Evolutionary conservation across 2,888 invertebrate species (phyloP).

Genomic region (Gymnoscelis rufifasciata): DNA sequence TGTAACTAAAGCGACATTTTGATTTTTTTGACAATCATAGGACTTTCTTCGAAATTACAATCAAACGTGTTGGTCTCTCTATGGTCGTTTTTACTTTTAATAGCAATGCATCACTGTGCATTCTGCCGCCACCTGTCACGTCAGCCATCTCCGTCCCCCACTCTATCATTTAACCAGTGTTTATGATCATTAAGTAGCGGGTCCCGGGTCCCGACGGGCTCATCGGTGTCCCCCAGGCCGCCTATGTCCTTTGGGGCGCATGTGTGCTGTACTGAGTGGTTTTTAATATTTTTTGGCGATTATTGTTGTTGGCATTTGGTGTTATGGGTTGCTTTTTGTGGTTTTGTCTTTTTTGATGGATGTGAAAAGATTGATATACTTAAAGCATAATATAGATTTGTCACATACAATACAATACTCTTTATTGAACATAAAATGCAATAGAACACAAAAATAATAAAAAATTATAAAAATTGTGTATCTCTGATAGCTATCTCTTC

Average conservation of each 20-base stretch:
- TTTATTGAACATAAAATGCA: too few species aligned
- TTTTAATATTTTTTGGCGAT: slow-evolving; percentile 20
- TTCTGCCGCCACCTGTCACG: neutral
- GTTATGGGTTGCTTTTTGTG: neutral
- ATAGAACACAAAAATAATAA: too few species aligned
- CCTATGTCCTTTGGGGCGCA: neutral
- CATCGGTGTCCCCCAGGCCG: neutral
- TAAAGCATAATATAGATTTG: too few species aligned
- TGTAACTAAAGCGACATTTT: too few species aligned
- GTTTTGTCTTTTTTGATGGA: neutral
- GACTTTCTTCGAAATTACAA: too few species aligned
- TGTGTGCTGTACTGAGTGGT: slow-evolving; percentile 14
- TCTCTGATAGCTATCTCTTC: too few species aligned
- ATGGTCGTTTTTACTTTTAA: too few species aligned
- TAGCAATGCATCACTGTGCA: neutral
- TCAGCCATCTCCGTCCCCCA: neutral
- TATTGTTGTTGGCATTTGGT: slow-evolving; percentile 19
- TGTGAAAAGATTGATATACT: too few species aligned
- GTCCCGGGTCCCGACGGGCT: slow-evolving; percentile 22
- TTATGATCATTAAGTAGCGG: slow-evolving; percentile 60
- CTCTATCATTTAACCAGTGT: slow-evolving; percentile 69
- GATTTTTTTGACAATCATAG: too few species aligned
- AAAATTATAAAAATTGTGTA: too few species aligned
- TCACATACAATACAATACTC: too few species aligned
- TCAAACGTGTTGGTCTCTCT: too few species aligned